Evolutionary conservation across 2,113 vertebrate genomes (phyloP), one percentile per base, ranked within the genome.

Genomic region (Barnardius zonarius): DNA sequence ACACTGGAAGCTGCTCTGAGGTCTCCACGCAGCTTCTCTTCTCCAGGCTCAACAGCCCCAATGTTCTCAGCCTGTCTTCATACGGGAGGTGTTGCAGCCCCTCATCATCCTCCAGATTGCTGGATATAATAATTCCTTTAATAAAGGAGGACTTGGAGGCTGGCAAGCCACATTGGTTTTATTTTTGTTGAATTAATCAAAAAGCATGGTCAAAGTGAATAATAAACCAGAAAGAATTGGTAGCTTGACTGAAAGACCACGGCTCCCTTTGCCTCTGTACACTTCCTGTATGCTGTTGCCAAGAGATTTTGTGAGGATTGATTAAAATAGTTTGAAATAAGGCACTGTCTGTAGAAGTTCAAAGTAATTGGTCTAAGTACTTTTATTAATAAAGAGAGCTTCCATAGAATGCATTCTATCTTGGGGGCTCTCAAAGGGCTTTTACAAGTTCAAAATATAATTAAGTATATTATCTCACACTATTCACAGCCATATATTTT

Each of bases 261-360:
- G 2, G 54, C 69, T 96, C 92, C 73, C 80, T 67, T 90, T 68
- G 57, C 61, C 59, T 93, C 79, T 77, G 14, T 86, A 20, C 70
- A 35, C 84, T 74, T 95, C 28, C 78, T 70, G 31, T 46, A 59
- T 4, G 24, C 92, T 33, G 69, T 75, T 96, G 95, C 93, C 95
- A 94, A 84, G 95, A 96, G 96, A 96, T 88, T 97, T 92, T 64
- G 88, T 93, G 73, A 95, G 86, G 83, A 64, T 94, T 97, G 96
- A 96, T 97, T 97, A 97, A 96, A 96, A 94, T 74, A 94, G 88
- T 94, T 92, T 39, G 88, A 95, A 96, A 95, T 68, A 72, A 97
- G 57, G 85, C 80, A 31, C 92, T 88, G 88, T 86, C 94, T 96
- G 39, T 88, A 74, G 79, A 90, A 96, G 92, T 97, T 96, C 68